A percentile compares a stretch with the other conserved stretches of the same genome.
Evolutionary conservation across 2,113 vertebrate genomes (phyloP).

Genomic region (Percopsis transmontana): DNA sequence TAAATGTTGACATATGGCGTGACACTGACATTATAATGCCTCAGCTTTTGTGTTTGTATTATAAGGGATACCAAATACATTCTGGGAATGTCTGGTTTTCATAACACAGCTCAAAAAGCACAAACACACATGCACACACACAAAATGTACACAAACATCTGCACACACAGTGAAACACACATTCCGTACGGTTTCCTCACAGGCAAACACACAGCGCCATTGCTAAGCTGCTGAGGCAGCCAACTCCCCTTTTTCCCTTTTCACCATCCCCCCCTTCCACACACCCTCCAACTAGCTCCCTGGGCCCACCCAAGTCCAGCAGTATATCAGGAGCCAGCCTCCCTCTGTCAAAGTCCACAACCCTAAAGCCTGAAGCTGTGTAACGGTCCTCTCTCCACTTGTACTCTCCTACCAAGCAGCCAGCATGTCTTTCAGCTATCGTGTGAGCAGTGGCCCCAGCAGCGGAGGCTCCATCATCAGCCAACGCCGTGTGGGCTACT

Average conservation of each 20-base stretch:
- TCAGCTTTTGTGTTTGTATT: slow-evolving; percentile 38
- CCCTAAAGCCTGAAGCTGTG: slow-evolving; percentile 52
- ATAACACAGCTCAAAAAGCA: neutral
- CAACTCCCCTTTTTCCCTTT: slow-evolving; percentile 41
- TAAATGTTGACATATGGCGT: slow-evolving; percentile 39
- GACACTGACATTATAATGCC: slow-evolving; percentile 22
- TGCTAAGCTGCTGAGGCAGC: slow-evolving; percentile 39
- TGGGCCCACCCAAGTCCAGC: slow-evolving; percentile 66
- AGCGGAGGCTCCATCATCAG: slow-evolving; percentile 11
- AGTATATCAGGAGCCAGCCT: slow-evolving; percentile 71
- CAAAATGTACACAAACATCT: neutral
- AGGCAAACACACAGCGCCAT: slow-evolving; percentile 58
- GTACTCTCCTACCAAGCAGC: slow-evolving; percentile 45
- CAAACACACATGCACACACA: slow-evolving; percentile 1
- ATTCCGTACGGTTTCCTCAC: slow-evolving; percentile 73
- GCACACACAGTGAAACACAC: slow-evolving; percentile 28
- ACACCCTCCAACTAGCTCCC: slow-evolving; percentile 15
- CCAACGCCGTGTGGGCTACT: slow-evolving; percentile 44
- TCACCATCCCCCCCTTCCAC: slow-evolving; percentile 3
- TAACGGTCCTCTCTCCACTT: slow-evolving; percentile 53
- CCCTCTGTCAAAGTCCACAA: slow-evolving; percentile 47
- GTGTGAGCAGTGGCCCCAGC: neutral
- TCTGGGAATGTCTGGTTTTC: slow-evolving; percentile 9
- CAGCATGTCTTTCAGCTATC: slow-evolving; percentile 45
- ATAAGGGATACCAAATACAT: slow-evolving; percentile 9